phyloP scores from a whole-genome alignment of 2,888 invertebrate species.

The Cheiracanthium punctorium region DNA sequence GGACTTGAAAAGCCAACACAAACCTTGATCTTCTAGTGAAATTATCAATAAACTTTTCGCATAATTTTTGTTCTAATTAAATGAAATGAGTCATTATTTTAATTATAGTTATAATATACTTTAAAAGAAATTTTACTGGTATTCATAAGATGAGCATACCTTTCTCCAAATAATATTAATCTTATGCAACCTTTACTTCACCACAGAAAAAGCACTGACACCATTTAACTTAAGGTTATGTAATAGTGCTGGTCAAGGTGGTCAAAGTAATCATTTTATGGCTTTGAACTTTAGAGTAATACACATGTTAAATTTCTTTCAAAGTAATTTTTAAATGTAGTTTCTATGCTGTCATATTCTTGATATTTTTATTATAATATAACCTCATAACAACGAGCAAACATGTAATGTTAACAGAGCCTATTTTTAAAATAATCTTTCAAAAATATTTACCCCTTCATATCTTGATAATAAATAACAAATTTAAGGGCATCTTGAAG shows the following conservation, averaged over 20 bases:
- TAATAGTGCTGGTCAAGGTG: conserved; percentile 29
- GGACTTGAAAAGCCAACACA: too few species aligned
- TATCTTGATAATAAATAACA: conserved; percentile 43
- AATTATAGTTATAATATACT: too few species aligned
- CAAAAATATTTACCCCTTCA: conserved; percentile 47
- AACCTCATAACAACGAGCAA: conserved; percentile 61
- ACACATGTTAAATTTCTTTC: conserved; percentile 43
- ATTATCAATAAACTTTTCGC: too few species aligned
- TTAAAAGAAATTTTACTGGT: too few species aligned
- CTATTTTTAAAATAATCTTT: conserved; percentile 65
- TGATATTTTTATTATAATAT: conserved; percentile 62
- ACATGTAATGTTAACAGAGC: conserved; percentile 46
- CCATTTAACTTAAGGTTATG: not conserved
- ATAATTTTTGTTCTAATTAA: too few species aligned
- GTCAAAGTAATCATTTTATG: conserved; percentile 51
- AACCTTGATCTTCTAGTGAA: too few species aligned
- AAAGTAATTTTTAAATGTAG: conserved; percentile 64
- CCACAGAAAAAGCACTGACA: too few species aligned
- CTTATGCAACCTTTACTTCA: too few species aligned
- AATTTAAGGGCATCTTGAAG: conserved; percentile 36
- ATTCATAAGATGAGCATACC: too few species aligned
- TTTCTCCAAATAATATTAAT: too few species aligned
- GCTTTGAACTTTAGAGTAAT: conserved; percentile 29
- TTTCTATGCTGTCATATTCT: conserved; percentile 51
- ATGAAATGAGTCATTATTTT: too few species aligned